Evolutionary conservation across 2,888 invertebrate genomes (phyloP).

Genomic region (Drosophila demipolita): DNA sequence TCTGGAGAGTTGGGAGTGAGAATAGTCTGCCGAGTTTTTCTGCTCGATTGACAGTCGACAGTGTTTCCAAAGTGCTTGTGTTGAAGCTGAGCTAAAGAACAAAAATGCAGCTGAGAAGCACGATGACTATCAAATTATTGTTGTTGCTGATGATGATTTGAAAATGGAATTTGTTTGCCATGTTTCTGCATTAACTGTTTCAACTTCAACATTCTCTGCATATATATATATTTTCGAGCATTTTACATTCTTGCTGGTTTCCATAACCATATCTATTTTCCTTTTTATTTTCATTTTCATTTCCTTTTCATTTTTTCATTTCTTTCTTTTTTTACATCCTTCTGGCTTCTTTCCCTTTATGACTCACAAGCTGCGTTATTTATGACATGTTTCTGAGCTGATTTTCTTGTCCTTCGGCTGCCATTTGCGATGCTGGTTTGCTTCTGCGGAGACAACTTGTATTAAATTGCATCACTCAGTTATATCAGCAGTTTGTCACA

Average conservation of each 20-base stretch:
- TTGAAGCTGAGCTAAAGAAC: constrained; percentile 16
- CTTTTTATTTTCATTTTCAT: not conserved
- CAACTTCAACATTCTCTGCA: constrained; percentile 11
- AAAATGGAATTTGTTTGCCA: constrained; percentile 32
- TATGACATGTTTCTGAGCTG: constrained; percentile 57
- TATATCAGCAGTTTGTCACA: not conserved
- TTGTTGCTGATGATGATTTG: constrained; percentile 19
- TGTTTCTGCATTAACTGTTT: constrained; percentile 2
- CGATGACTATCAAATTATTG: constrained; percentile 6
- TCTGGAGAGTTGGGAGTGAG: not conserved
- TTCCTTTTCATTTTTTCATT: not conserved
- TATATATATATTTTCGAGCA: constrained; percentile 16
- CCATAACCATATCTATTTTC: constrained; percentile 13
- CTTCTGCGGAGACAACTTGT: constrained; percentile 13
- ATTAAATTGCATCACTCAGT: constrained; percentile 15
- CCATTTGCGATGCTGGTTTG: not conserved
- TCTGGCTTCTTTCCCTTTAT: constrained; percentile 40
- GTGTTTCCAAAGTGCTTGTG: constrained; percentile 9
- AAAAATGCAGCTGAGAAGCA: constrained; percentile 4
- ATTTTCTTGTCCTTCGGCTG: constrained; percentile 31
- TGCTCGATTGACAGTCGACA: constrained; percentile 52
- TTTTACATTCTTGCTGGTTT: constrained; percentile 5
- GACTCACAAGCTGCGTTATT: constrained; percentile 64
- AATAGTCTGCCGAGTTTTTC: constrained; percentile 42
- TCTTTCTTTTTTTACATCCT: not conserved